phyloP scores from a whole-genome alignment of 2,113 vertebrate species.

The Diglossa brunneiventris region DNA sequence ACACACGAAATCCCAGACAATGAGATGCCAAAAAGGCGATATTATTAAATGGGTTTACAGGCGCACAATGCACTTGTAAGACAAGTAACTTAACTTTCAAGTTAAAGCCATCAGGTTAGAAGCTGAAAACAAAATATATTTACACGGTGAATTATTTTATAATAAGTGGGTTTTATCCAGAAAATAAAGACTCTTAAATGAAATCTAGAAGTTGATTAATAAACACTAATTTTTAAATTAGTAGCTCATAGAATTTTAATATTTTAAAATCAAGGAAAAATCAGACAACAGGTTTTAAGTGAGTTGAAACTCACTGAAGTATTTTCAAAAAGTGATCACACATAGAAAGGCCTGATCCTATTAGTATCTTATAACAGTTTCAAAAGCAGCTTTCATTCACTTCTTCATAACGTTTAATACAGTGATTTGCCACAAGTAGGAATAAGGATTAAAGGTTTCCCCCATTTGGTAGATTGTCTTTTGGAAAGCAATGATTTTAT shows the following conservation, averaged over 20 bases:
- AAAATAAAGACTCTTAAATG: not conserved
- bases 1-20: not conserved
- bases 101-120: not conserved
- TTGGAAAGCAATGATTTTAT: not conserved
- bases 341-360: not conserved
- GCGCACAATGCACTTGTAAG: not conserved
- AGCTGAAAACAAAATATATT: not conserved
- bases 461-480: not conserved
- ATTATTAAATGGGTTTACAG: not conserved
- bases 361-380: not conserved
- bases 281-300: not conserved
- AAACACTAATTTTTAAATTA: not conserved
- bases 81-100: not conserved
- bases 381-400: not conserved
- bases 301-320: not conserved
- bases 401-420: not conserved
- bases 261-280: not conserved
- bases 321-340: not conserved
- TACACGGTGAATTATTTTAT: not conserved
- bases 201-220: not conserved
- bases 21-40: not conserved
- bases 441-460: not conserved
- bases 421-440: not conserved
- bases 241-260: not conserved
- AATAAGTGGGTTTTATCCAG: not conserved